These are phyloP conservation scores for Teleogryllus oceanicus DNA, from an alignment of 2,888 invertebrate genomes.

Conservation along the genomic window DNA sequence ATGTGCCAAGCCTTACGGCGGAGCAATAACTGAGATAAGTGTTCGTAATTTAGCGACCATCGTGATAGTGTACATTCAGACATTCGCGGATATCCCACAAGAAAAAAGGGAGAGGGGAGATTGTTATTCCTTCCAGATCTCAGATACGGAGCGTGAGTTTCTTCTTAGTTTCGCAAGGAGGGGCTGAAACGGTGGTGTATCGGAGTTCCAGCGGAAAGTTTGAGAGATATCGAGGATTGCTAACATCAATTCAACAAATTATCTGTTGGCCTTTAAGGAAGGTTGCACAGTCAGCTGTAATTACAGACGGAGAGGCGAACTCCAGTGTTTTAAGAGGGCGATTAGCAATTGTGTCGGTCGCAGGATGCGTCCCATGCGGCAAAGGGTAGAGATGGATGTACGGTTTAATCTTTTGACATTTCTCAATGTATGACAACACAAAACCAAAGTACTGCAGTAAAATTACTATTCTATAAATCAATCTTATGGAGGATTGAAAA, in stretches of 20 bases:
- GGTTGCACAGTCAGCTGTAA: background rate
- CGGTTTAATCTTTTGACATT: too few relatives aligned
- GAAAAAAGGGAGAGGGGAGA: background rate
- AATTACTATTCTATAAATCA: too few relatives aligned
- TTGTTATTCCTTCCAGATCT: background rate
- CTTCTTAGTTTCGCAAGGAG: background rate
- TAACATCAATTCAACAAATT: slow-evolving; percentile 9
- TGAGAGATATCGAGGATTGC: background rate
- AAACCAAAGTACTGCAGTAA: too few relatives aligned
- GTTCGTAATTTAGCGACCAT: slow-evolving; percentile 3
- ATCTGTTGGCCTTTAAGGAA: background rate
- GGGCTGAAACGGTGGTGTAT: background rate
- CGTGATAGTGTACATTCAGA: background rate
- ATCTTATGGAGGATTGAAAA: too few relatives aligned
- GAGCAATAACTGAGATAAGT: background rate
- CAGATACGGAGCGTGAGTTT: background rate
- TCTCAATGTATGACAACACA: too few relatives aligned
- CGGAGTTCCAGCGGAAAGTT: background rate
- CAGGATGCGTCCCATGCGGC: background rate
- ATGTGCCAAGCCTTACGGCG: background rate
- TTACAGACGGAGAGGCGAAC: background rate
- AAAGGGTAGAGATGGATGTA: too few relatives aligned
- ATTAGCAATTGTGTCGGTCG: background rate
- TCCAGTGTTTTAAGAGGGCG: background rate
- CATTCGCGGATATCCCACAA: background rate